Evolutionary conservation across 2,113 vertebrate genomes (phyloP).

Genomic region (Burhinus oedicnemus): DNA sequence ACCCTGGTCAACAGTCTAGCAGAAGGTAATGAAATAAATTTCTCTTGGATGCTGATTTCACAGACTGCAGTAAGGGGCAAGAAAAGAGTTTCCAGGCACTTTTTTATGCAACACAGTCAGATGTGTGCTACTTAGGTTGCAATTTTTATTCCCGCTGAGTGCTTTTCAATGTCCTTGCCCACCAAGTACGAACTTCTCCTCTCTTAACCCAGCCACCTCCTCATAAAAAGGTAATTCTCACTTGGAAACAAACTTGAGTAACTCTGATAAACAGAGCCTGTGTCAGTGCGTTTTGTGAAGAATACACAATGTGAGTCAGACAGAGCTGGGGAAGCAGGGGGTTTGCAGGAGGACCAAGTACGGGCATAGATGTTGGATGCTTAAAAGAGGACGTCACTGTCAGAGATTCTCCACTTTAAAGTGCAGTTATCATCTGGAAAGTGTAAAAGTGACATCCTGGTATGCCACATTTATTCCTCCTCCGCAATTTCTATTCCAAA

Average conservation of each 20-base stretch:
- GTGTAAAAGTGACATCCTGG: slow-evolving; percentile 55
- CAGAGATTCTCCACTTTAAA: slow-evolving; percentile 54
- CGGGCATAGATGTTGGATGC: background rate
- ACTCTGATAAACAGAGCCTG: slow-evolving; percentile 5
- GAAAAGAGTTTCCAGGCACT: background rate
- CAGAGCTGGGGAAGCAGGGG: background rate
- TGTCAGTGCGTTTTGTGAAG: background rate
- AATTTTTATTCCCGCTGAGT: background rate
- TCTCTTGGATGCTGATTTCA: background rate
- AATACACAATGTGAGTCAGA: slow-evolving; percentile 23
- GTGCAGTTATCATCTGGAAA: slow-evolving; percentile 59
- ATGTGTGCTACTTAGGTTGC: background rate
- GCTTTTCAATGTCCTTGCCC: background rate
- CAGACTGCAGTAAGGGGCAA: background rate
- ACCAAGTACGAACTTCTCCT: background rate
- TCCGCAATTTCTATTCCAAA: slow-evolving; percentile 58
- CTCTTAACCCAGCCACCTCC: background rate
- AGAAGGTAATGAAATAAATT: background rate
- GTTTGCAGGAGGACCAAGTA: slow-evolving; percentile 21
- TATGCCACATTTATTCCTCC: slow-evolving; percentile 61
- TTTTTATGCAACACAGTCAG: background rate
- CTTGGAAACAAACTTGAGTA: slow-evolving; percentile 10
- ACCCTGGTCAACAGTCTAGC: background rate
- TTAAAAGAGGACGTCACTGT: slow-evolving; percentile 40
- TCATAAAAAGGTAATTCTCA: background rate